Percentiles rank a stretch among this genome's conserved stretches.
phyloP scores from a whole-genome alignment of 2,113 vertebrate species.

The Carassius auratus region DNA sequence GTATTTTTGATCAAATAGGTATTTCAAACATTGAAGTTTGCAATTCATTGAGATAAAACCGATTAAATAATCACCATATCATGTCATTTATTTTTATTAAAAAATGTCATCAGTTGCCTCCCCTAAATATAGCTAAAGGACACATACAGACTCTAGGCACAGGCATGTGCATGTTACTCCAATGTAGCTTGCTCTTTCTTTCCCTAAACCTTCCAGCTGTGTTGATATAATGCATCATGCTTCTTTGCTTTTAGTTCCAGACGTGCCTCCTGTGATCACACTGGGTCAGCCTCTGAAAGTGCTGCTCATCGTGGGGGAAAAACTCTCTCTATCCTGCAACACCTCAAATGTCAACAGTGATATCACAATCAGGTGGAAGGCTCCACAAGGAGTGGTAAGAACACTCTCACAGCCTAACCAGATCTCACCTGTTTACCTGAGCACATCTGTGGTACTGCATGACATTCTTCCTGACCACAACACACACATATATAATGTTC shows the following conservation, averaged over 20 bases:
- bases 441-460: not conserved
- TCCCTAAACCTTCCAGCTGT: not conserved
- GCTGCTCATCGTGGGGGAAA: conserved; percentile 82
- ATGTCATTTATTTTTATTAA: no score
- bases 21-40: not conserved
- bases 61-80: no score
- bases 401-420: not conserved
- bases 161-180: not conserved
- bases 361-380: conserved; percentile 81
- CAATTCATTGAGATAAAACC: no score
- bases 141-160: no score
- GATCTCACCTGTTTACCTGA: not conserved
- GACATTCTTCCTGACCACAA: not conserved
- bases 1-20: not conserved
- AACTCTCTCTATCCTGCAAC: conserved; percentile 82
- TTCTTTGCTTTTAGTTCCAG: conserved; percentile 77
- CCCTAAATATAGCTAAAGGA: no score
- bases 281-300: conserved; percentile 78
- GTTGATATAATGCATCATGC: not conserved
- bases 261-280: conserved; percentile 77
- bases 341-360: conserved; percentile 87
- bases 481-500: not conserved
- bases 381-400: conserved; percentile 81
- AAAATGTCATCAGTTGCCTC: no score
- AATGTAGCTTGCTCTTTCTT: conserved; percentile 5